Conservation (phyloP, 1,140 invertebrate species). For the Leptopilina boulardi region DNA sequence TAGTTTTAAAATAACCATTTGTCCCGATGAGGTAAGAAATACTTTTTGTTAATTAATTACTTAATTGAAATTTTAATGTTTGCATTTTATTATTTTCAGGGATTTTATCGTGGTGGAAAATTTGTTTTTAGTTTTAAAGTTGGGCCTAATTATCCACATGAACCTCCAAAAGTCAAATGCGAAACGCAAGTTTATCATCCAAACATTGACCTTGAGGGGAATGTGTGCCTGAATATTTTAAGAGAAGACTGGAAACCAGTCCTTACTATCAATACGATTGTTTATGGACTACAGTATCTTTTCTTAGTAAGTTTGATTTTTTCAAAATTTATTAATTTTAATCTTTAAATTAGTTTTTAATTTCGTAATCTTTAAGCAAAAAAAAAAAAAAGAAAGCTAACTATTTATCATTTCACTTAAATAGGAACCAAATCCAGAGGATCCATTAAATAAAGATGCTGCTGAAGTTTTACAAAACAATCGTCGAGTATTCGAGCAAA, state of each 20-base stretch:
- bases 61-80: slow-evolving; percentile 8
- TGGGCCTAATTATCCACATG: slow-evolving; percentile 97
- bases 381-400: not conserved
- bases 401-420: slow-evolving; percentile 45
- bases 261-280: slow-evolving; percentile 97
- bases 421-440: slow-evolving; percentile 98
- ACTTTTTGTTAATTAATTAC: not conserved
- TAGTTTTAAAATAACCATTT: slow-evolving; percentile 97
- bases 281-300: slow-evolving; percentile 98
- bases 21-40: slow-evolving; percentile 90
- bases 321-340: slow-evolving; percentile 43
- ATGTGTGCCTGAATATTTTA: slow-evolving; percentile 95
- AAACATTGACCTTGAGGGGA: slow-evolving; percentile 96
- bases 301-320: slow-evolving; percentile 86
- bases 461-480: slow-evolving; percentile 97
- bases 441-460: slow-evolving; percentile 99
- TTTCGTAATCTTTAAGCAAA: not conserved
- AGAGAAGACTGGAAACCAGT: slow-evolving; percentile 99
- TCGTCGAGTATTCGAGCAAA: slow-evolving; percentile 95
- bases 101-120: slow-evolving; percentile 94
- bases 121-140: slow-evolving; percentile 99
- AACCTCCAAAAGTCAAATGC: slow-evolving; percentile 96
- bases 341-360: too few species aligned
- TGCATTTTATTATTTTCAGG: slow-evolving; percentile 74
- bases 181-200: slow-evolving; percentile 96